A percentile compares a stretch with the other conserved stretches of the same genome.
Evolutionary conservation across 2,113 vertebrate genomes (phyloP).

Genomic region (Mobula hypostoma): DNA sequence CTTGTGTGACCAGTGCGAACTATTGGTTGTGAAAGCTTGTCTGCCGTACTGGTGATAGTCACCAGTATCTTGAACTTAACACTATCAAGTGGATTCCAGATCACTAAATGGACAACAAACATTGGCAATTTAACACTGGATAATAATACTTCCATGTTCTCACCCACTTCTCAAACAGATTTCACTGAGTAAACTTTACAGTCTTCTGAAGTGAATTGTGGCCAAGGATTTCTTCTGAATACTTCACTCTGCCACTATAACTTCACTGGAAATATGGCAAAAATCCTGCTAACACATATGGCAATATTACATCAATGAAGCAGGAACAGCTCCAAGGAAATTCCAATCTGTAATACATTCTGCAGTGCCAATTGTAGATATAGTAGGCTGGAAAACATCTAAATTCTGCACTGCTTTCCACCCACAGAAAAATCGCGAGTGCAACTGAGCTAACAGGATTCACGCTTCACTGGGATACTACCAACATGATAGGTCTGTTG

Average conservation of each 20-base stretch:
- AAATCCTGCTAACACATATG: neutral
- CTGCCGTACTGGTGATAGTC: neutral
- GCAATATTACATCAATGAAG: neutral
- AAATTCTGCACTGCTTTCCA: neutral
- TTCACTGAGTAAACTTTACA: neutral
- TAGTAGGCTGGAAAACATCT: neutral
- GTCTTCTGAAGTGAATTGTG: neutral
- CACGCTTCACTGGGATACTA: neutral
- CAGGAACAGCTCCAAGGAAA: slow-evolving; percentile 3
- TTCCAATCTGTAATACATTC: neutral
- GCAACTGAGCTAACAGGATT: neutral
- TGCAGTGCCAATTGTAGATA: slow-evolving; percentile 1
- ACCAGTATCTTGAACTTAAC: neutral
- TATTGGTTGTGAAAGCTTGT: neutral
- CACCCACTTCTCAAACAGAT: neutral
- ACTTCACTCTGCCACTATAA: neutral
- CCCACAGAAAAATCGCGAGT: neutral
- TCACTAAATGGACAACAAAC: neutral
- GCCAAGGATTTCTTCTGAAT: neutral
- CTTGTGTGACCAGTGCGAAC: neutral
- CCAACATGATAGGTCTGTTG: neutral
- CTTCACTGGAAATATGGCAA: neutral
- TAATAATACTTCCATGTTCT: neutral
- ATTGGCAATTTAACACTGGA: neutral
- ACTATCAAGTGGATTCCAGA: neutral